phyloP scores from a whole-genome alignment of 2,888 invertebrate genomes.

The Chirona hameri region DNA sequence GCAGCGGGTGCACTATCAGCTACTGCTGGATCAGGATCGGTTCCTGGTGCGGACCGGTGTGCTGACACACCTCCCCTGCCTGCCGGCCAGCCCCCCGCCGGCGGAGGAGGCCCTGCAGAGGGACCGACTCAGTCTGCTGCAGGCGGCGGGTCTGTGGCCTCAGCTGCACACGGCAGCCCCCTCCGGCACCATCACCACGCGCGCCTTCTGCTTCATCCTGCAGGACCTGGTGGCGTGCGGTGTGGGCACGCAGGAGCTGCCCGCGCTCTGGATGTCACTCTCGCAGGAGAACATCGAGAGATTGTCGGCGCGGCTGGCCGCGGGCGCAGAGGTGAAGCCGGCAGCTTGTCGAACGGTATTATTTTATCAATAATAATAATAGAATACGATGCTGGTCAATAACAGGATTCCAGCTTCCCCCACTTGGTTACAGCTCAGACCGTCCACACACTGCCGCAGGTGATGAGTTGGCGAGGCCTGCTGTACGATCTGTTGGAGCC shows the following conservation, averaged over 20 bases:
- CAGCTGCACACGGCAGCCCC: constrained; percentile 24
- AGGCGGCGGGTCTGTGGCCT: background rate
- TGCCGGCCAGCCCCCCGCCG: constrained; percentile 26
- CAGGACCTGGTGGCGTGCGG: constrained; percentile 26
- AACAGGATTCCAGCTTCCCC: too few species aligned
- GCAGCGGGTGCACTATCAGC: background rate
- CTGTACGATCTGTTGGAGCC: constrained; percentile 22
- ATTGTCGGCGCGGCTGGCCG: background rate
- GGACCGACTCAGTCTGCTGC: background rate
- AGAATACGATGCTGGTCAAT: too few species aligned
- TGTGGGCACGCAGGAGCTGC: constrained; percentile 11
- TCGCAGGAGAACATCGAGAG: constrained; percentile 9
- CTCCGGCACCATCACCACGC: background rate
- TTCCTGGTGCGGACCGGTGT: background rate
- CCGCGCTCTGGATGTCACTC: constrained; percentile 2
- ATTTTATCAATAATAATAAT: too few species aligned
- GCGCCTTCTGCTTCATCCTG: constrained; percentile 26
- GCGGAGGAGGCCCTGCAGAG: background rate
- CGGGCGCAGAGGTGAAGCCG: background rate
- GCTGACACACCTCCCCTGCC: background rate
- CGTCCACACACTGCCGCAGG: background rate
- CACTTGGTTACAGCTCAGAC: too few species aligned
- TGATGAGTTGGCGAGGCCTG: constrained; percentile 5
- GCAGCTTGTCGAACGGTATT: background rate
- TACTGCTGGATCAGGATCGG: constrained; percentile 10